Evolutionary conservation across 1,140 invertebrate species (phyloP).

Genomic region (Linepithema humile): DNA sequence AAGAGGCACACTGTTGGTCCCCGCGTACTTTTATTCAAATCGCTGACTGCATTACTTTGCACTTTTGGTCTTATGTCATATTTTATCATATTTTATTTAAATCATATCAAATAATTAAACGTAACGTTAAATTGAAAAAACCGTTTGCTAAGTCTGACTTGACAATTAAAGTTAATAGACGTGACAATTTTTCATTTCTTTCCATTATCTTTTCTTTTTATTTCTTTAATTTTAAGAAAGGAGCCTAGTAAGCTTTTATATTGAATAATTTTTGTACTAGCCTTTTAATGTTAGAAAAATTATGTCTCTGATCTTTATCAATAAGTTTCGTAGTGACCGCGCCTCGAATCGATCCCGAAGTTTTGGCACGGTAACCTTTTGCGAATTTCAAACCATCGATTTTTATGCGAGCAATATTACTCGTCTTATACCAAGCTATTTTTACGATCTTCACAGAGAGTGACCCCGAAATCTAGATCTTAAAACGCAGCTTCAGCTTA

Average conservation of each 20-base stretch:
- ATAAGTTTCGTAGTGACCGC: slow-evolving; percentile 21
- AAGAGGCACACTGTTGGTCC: neutral
- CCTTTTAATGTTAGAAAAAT: neutral
- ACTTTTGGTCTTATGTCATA: too few relatives aligned
- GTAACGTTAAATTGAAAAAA: too few relatives aligned
- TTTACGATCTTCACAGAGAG: slow-evolving; percentile 9
- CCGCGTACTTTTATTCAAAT: neutral
- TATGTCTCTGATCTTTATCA: neutral
- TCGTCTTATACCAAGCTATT: slow-evolving; percentile 14
- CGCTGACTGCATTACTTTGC: neutral
- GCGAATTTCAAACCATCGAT: slow-evolving; percentile 24
- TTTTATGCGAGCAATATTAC: slow-evolving; percentile 28
- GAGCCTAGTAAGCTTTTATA: neutral
- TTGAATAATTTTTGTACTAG: neutral
- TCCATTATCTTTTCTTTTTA: neutral
- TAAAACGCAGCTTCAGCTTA: slow-evolving; percentile 39
- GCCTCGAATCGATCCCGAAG: slow-evolving; percentile 3
- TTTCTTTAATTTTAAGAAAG: neutral
- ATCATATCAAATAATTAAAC: too few relatives aligned
- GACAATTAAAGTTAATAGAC: too few relatives aligned
- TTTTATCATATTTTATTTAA: too few relatives aligned
- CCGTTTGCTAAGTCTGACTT: too few relatives aligned
- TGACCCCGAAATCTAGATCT: slow-evolving; percentile 48
- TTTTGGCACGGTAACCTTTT: slow-evolving; percentile 39
- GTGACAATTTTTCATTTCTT: too few relatives aligned